These are phyloP conservation scores for Rachycentron canadum DNA, from an alignment of 2,797 vertebrate genomes.

Conservation along the genomic window DNA sequence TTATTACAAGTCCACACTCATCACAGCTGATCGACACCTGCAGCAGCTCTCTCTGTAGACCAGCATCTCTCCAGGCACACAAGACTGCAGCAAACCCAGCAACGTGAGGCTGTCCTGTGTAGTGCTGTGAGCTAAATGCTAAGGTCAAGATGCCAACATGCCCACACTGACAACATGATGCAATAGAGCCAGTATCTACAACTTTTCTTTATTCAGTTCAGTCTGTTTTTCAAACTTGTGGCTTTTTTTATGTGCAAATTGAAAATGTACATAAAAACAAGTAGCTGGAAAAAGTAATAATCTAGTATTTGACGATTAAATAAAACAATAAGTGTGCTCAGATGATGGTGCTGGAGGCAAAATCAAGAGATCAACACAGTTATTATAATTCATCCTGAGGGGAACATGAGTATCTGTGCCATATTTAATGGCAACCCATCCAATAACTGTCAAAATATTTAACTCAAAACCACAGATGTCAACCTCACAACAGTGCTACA, in stretches of 20 bases:
- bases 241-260: neutral
- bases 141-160: neutral
- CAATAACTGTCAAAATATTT: neutral
- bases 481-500: neutral
- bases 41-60: neutral
- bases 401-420: neutral
- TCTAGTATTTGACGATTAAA: neutral
- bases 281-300: neutral
- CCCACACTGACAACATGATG: neutral
- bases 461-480: neutral
- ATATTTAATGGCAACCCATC: neutral
- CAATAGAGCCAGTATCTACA: no score
- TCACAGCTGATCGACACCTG: constrained; percentile 33
- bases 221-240: no score
- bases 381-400: neutral
- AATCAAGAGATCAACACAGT: neutral
- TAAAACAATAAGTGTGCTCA: no score
- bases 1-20: constrained; percentile 16
- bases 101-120: neutral
- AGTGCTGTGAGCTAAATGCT: neutral
- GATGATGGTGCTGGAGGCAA: neutral
- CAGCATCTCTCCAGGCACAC: neutral
- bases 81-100: neutral
- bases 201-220: no score
- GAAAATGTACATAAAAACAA: neutral